phyloP scores from a whole-genome alignment of 2,113 vertebrate genomes.

The Sigmodon hispidus region DNA sequence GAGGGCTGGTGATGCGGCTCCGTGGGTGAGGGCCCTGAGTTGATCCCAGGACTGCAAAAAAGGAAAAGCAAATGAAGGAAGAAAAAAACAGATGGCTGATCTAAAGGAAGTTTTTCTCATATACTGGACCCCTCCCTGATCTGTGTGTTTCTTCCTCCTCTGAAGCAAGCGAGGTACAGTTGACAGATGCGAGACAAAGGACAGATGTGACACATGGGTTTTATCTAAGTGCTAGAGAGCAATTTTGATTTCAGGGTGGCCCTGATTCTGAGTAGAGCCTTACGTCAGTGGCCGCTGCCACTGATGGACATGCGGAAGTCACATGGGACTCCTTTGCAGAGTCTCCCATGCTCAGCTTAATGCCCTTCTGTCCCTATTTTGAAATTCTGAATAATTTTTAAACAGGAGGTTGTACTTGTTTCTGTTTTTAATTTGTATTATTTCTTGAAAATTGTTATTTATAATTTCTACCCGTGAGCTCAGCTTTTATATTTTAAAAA shows the following conservation, averaged over 20 bases:
- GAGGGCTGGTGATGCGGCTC: neutral
- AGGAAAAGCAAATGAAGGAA: neutral
- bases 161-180: fast-evolving
- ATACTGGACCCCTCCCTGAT: neutral
- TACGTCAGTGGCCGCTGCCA: neutral
- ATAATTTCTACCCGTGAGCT: neutral
- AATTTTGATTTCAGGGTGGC: neutral
- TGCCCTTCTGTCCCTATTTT: neutral
- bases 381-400: neutral
- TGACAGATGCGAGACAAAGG: neutral
- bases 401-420: neutral
- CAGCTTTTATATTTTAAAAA: neutral
- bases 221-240: neutral
- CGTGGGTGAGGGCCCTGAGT: neutral
- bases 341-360: neutral
- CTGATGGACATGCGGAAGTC: neutral
- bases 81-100: neutral
- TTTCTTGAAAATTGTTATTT: neutral
- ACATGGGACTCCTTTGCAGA: neutral
- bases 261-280: neutral
- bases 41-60: neutral
- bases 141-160: neutral
- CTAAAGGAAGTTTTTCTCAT: too few relatives aligned
- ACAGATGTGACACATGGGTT: neutral
- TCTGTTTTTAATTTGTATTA: neutral